Percentiles rank a stretch among this genome's conserved stretches.
phyloP scores from a whole-genome alignment of 1,140 invertebrate species.

The Hormaphis cornu region DNA sequence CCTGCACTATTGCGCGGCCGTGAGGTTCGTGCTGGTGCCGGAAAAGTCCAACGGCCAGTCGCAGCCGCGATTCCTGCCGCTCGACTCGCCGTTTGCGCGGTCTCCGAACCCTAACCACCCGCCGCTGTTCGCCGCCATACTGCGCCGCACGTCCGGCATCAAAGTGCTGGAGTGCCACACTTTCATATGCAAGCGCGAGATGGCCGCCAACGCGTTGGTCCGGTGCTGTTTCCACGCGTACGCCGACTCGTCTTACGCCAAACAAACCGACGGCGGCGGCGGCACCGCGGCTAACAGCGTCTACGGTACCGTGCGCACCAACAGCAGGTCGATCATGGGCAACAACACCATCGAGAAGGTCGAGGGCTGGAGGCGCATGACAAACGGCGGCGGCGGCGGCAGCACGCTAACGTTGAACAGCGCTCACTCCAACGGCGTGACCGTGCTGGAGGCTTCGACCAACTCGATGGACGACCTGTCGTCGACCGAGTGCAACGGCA shows the following conservation, averaged over 20 bases:
- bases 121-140: constrained; percentile 92
- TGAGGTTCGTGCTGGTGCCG: constrained; percentile 58
- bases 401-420: constrained; percentile 52
- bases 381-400: constrained; percentile 42
- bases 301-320: constrained; percentile 45
- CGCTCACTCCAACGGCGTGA: constrained; percentile 37
- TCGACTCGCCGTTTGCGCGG: constrained; percentile 90
- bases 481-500: constrained; percentile 69
- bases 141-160: constrained; percentile 90
- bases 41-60: constrained; percentile 46
- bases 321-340: constrained; percentile 37
- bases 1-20: constrained; percentile 94
- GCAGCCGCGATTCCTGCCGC: constrained; percentile 79
- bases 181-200: constrained; percentile 93
- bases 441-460: constrained; percentile 43
- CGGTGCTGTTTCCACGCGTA: constrained; percentile 91
- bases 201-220: constrained; percentile 86
- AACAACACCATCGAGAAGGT: constrained; percentile 42
- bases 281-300: constrained; percentile 50
- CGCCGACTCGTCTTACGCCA: constrained; percentile 85
- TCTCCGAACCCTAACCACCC: constrained; percentile 77
- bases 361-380: constrained; percentile 47
- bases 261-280: constrained; percentile 56
- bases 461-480: constrained; percentile 56
- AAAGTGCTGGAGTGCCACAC: constrained; percentile 98